A percentile compares a stretch with the other conserved stretches of the same genome.
Conservation (phyloP, 2,888 invertebrate species). For the Margaritifera margaritifera region DNA sequence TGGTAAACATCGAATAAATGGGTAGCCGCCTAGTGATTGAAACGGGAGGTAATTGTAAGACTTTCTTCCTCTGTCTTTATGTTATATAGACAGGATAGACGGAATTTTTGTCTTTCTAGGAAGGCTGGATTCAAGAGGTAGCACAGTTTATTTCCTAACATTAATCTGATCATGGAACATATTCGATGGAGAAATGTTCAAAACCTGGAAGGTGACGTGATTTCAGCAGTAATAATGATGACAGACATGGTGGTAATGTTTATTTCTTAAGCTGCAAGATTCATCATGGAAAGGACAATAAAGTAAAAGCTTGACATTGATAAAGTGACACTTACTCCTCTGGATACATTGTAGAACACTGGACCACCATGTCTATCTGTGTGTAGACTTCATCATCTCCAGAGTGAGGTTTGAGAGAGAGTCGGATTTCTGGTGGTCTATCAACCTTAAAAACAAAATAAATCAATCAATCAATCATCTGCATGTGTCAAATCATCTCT, state of each 20-base stretch:
- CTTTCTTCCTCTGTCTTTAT: no score
- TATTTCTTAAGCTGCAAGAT: no score
- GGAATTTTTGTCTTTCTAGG: no score
- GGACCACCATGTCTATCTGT: constrained; percentile 83
- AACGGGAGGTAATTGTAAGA: no score
- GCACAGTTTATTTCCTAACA: no score
- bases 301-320: background rate
- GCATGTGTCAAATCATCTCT: no score
- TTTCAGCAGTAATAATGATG: background rate
- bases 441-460: constrained; percentile 77
- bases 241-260: no score
- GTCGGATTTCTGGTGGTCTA: constrained; percentile 83
- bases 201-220: background rate
- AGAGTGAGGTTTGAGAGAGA: constrained; percentile 84
- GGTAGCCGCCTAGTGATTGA: no score
- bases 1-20: no score
- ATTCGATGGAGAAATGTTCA: background rate
- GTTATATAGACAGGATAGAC: no score
- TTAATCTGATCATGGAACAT: constrained; percentile 1
- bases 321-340: constrained; percentile 79
- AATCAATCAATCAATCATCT: background rate
- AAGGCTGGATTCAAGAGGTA: no score
- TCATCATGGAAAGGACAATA: no score
- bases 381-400: constrained; percentile 80
- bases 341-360: constrained; percentile 86